Evolutionary conservation across 2,113 vertebrate species (phyloP), one percentile per base, ranked within the genome.

Genomic region (Nothocercus julius): DNA sequence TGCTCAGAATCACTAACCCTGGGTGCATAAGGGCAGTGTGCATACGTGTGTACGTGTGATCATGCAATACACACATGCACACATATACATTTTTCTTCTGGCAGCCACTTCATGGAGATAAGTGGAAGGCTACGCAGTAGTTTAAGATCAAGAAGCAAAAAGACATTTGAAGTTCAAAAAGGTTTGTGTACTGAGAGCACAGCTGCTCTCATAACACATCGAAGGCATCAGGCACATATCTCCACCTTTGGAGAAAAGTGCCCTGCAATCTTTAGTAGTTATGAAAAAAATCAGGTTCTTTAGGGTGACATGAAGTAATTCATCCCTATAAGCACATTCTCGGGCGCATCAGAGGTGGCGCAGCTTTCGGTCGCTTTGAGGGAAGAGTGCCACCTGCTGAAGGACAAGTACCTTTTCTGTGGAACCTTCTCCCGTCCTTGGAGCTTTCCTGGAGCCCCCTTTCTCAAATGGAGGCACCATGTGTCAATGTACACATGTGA

Each of bases 361-460:
- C 27, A 38, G 66, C 61, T 89, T 95, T 80, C 5, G 58, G 86
- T 47, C 92, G 76, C 80, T 94, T 86, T 0, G 32, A 87, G 92
- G 81, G 86, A 96, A 97, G 95, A 96, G 54, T 97, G 96, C 96
- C 96, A 96, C 90, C 96, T 97, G 95, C 95, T 96, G 96, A 94
- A 97, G 45, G 94, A 85, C 70, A 81, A 4, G 69, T 73, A 92
- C 56, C 74, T 42, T 13, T 63, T 82, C 92, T 77, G 54, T 22
- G 70, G 40, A 69, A 74, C 36, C 30, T 54, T 79, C 78, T 25
- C 7, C 49, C 56, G 54, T 32, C 15, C 28, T 40, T 81, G 64
- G 64, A 75, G 45, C 38, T 58, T 91, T 86, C 76, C 69, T 38
- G 30, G 6, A 70, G 38, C 47, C 44, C 27, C 32, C n/a, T 11